Base-by-base conservation (phyloP, 1,140 invertebrate species). In the Trichonephila inaurata region DNA sequence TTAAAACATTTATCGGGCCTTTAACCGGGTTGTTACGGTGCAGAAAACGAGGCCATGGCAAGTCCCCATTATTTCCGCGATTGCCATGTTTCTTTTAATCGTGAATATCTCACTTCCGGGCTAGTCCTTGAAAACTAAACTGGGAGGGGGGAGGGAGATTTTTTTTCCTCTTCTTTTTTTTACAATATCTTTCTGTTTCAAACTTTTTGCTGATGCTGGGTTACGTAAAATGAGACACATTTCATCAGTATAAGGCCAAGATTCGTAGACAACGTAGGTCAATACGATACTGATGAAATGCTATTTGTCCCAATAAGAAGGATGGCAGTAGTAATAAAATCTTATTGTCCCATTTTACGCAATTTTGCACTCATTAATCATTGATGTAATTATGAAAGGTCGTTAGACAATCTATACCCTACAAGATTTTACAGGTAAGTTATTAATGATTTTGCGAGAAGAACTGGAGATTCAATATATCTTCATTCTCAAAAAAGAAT, bases 111-210 rank as follows among this genome's bases (percentile, higher is more conserved):
- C 7, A 77, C 72, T 77, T 77, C 33, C 72, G 72, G 72, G 72
- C 72, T 40, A 77, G 72, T 77, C 72, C 72, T 77, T 77, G 72
- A 77, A 77, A 77, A 77, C 72, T 40, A 40, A 28, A 77, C 28
- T 28, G 33, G 28, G 4, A 2, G 72, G 4, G 16, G 72, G 28
- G 33, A 77, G 33, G 24, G 24, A 24, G 28, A 77, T 40, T 19
- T 33, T 33, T 7, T 33, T 33, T 16, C 19, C 28, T 77, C 72
- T 77, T 77, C 16, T 40, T 77, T 77, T 77, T 72, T 72, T 72
- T 72, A 12, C 6, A 16, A 28, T 77, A 1, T 10, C 44, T 0
- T 10, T 51, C 44, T 51, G 44, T 51, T 72, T 72, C 16, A 28
- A 28, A 14, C 14, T 33, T 72, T 72, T 33, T n/a, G 24, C 28